Evolutionary conservation across 2,888 invertebrate species (phyloP), one percentile per base, ranked within the genome.

Genomic region (Palloptera scutellata): DNA sequence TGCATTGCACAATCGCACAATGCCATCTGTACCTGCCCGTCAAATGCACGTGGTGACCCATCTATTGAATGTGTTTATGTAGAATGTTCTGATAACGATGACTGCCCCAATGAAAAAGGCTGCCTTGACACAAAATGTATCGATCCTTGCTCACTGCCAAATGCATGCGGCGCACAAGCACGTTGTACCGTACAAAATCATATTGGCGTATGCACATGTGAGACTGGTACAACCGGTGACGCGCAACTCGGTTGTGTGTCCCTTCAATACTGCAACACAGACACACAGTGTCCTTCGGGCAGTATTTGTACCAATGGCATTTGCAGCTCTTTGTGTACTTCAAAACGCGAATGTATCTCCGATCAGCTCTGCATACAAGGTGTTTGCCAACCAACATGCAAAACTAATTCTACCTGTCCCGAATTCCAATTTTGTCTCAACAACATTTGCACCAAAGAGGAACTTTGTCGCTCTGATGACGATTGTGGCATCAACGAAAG

Each of bases 341-440:
- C 91, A 74, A 89, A 92, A 19, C 88, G 95, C 71, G 95, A 96
- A 75, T 96, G 96, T 79, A 91, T 95, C 64, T 89, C 89, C 15
- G 93, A 94, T 77, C 95, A 96, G 86, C 86, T 94, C 13, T 96
- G 96, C 78, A 91, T 96, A 68, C 91, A 93, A 83, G 91, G 90
- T 12, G 89, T 93, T n/a, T 96, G 96, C 79, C 91, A 94, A 78
- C 89, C 93, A 20, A 93, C 93, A 3, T 96, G 96, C 80, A 89
- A 90, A 77, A 87, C 89, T 11, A 95, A 95, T 79, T 85, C 88
- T 1, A 92, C 92, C 13, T 96, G 96, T 76, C 94, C 95, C 0
- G 91, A 94, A 71, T 92, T 91, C 80, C 94, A 95, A 80, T 93
- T 89, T 79, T 95, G 95, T 77, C 88, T 88, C 71, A 94, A 95